Conservation (phyloP, 2,113 vertebrate genomes). For the Taurulus bubalis region DNA sequence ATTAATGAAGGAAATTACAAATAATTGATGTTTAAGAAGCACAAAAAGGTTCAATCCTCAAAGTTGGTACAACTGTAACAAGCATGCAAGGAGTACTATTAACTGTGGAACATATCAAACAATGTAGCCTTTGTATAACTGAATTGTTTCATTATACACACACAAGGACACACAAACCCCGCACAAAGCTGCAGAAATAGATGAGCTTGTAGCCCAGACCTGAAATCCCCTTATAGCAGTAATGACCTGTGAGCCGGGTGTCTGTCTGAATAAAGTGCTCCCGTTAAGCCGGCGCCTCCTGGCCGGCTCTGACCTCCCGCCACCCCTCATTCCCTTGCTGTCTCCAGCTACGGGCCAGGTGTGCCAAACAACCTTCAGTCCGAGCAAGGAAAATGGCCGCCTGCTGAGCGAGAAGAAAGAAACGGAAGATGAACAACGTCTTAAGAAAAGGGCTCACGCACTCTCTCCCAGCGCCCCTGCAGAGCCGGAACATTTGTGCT, state of each 20-base stretch:
- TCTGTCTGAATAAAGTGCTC: constrained; percentile 68
- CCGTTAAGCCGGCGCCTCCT: constrained; percentile 57
- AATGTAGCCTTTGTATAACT: neutral
- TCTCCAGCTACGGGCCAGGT: constrained; percentile 66
- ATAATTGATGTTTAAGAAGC: constrained; percentile 1
- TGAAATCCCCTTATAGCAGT: constrained; percentile 59
- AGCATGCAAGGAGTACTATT: neutral
- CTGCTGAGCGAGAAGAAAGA: constrained; percentile 57
- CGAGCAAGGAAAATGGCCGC: constrained; percentile 61
- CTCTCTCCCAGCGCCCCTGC: constrained; percentile 38
- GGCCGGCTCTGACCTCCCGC: constrained; percentile 59
- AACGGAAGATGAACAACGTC: constrained; percentile 63
- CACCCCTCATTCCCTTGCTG: constrained; percentile 46
- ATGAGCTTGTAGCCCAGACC: constrained; percentile 41
- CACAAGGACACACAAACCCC: neutral
- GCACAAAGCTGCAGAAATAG: constrained; percentile 40
- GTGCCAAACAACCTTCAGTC: constrained; percentile 63
- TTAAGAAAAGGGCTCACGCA: constrained; percentile 51
- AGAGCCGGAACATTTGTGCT: constrained; percentile 59
- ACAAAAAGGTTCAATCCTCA: constrained; percentile 4
- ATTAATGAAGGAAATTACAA: neutral
- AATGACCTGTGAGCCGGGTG: constrained; percentile 51
- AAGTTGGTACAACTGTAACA: neutral
- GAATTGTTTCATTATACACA: neutral
- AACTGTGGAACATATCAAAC: neutral